Base-by-base conservation (phyloP, 2,888 invertebrate genomes). In the Podotricha telesiphe region DNA sequence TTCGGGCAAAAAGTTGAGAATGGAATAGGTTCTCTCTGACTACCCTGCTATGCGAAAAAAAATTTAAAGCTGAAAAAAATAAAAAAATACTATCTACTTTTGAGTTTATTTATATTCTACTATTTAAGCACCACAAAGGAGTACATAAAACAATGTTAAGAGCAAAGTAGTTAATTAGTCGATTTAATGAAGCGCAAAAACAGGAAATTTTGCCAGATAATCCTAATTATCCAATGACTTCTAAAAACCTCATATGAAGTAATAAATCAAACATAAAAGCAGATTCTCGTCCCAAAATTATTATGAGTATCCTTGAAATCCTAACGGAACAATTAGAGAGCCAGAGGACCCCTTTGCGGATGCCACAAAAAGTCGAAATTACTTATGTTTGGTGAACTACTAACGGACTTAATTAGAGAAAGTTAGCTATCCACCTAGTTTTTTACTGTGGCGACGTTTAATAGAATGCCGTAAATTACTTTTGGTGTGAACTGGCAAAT, bases 351-450 rank as follows among this genome's bases (percentile, higher is more conserved):
- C 71, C 68, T 37, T 64, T 63, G 65, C 62, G 71, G 70, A 71
- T 47, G 67, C 70, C 73, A 68, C 75, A 77, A 78, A 75, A 78
- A 77, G 65, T 75, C 73, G 51, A 75, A 75, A 75, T 74, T 76
- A 74, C 76, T 75, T 71, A 74, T 70, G 75, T 74, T 73, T 74
- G 67, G 73, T 71, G 67, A 73, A 75, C 76, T 72, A 74, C 73
- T 69, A 58, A 67, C 70, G 71, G 74, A 74, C 75, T 75, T 76
- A 74, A 77, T 76, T 75, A 75, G 74, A 59, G 71, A 71, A 76
- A 74, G 67, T 76, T 76, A 68, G n/a, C 65, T 62, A 22, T 45
- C 58, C 58, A 56, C 63, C 67, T 50, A 65, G 70, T 76, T 77
- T 76, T 62, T 76, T 73, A 71, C 66, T 67, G 47, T n/a, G 40